These are phyloP conservation scores for Anastatus disparis DNA, from an alignment of 1,140 invertebrate genomes.

Conservation along the genomic window DNA sequence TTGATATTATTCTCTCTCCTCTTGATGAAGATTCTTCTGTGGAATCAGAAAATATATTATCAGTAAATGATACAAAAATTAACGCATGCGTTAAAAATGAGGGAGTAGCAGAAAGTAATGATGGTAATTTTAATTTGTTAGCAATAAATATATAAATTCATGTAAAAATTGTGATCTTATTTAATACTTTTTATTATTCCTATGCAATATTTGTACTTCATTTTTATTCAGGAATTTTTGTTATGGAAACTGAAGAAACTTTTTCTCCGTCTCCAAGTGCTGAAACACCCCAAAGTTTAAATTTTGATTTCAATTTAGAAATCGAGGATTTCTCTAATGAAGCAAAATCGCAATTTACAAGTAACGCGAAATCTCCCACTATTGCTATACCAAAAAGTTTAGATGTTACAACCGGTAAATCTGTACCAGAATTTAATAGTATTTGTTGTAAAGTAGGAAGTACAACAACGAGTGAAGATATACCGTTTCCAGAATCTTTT, in stretches of 20 bases:
- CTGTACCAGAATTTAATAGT: constrained; percentile 67
- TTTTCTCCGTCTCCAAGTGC: constrained; percentile 44
- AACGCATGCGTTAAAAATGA: constrained; percentile 20
- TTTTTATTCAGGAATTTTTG: constrained; percentile 70
- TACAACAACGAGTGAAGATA: constrained; percentile 64
- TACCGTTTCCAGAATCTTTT: constrained; percentile 45
- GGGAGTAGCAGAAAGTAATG: constrained; percentile 22
- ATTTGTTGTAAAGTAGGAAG: constrained; percentile 73
- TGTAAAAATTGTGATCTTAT: not conserved
- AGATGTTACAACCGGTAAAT: constrained; percentile 59
- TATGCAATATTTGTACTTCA: too few relatives aligned
- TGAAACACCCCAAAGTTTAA: constrained; percentile 49
- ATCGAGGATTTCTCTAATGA: constrained; percentile 50
- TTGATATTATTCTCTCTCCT: constrained; percentile 71
- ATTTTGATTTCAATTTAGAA: constrained; percentile 54
- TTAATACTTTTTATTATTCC: too few relatives aligned
- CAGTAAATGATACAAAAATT: constrained; percentile 45
- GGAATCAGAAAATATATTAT: constrained; percentile 64
- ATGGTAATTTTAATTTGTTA: constrained; percentile 46
- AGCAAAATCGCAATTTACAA: constrained; percentile 48
- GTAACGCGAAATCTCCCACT: constrained; percentile 67
- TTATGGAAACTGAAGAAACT: constrained; percentile 71
- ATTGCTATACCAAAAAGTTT: constrained; percentile 70
- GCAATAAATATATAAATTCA: not conserved
- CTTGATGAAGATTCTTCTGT: constrained; percentile 73